phyloP scores from a whole-genome alignment of 2,113 vertebrate species.

The Cyprinodon brontotheroides region DNA sequence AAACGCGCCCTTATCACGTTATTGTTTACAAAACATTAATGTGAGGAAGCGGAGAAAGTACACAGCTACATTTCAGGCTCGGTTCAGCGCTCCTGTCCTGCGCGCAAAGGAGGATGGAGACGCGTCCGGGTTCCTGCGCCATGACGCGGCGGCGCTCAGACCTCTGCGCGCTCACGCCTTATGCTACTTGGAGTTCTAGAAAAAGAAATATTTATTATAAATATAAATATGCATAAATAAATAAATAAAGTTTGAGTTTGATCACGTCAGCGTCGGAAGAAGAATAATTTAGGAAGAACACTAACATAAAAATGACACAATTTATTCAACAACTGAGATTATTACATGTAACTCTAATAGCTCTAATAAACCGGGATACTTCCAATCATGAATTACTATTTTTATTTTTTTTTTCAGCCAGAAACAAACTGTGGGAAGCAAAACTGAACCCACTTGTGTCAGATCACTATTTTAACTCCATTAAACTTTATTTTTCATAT shows the following conservation, averaged over 20 bases:
- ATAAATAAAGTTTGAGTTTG: not conserved
- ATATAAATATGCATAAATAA: too few species aligned
- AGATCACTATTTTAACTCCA: too few species aligned
- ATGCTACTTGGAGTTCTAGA: not conserved
- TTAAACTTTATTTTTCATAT: not conserved
- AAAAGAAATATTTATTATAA: not conserved
- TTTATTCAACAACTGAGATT: too few species aligned
- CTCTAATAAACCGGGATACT: too few species aligned
- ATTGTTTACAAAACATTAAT: constrained; percentile 77
- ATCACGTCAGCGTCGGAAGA: not conserved
- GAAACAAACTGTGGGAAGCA: too few species aligned
- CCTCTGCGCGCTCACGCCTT: not conserved
- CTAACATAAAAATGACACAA: not conserved
- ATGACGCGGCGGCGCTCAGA: not conserved
- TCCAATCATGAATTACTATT: too few species aligned
- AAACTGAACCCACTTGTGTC: too few species aligned
- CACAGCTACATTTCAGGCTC: constrained; percentile 50
- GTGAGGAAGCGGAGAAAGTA: constrained; percentile 65
- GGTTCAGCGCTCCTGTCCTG: constrained; percentile 12
- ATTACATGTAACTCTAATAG: too few species aligned
- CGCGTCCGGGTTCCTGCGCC: constrained; percentile 5
- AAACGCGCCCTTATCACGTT: constrained; percentile 71
- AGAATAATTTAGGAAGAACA: not conserved
- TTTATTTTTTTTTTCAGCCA: too few species aligned
- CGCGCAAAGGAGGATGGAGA: constrained; percentile 16